Evolutionary conservation across 2,888 invertebrate genomes (phyloP).

Genomic region (Drosophila maculinotata): DNA sequence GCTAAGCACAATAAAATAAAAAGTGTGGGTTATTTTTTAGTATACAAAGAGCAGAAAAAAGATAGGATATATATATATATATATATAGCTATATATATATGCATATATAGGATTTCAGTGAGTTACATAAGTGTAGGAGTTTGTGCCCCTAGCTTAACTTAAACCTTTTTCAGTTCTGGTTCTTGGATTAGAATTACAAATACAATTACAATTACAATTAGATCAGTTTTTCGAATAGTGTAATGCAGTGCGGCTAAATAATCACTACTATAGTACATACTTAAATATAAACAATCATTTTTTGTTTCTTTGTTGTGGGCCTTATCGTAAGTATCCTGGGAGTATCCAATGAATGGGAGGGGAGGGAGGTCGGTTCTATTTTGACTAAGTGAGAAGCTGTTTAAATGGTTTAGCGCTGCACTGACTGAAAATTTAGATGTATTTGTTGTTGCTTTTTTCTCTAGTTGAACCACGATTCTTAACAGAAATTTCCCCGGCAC

Average conservation of each 20-base stretch:
- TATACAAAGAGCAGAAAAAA: slow-evolving; percentile 26
- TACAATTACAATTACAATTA: slow-evolving; percentile 30
- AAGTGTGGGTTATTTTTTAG: slow-evolving; percentile 20
- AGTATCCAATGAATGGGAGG: slow-evolving; percentile 1
- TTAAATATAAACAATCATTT: slow-evolving; percentile 36
- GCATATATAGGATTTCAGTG: slow-evolving; percentile 21
- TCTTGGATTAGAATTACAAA: slow-evolving; percentile 37
- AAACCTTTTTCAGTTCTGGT: slow-evolving; percentile 57
- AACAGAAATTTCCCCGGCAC: slow-evolving; percentile 26
- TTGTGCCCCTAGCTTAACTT: slow-evolving; percentile 34
- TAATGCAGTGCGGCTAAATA: slow-evolving; percentile 37
- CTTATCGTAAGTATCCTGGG: slow-evolving; percentile 26
- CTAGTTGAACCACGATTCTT: slow-evolving; percentile 2
- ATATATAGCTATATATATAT: background rate
- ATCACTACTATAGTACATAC: slow-evolving; percentile 38
- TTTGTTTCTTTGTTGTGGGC: slow-evolving; percentile 14
- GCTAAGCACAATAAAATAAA: slow-evolving; percentile 41
- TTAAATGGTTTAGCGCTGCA: slow-evolving; percentile 5
- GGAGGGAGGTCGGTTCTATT: background rate
- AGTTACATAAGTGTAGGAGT: slow-evolving; percentile 14
- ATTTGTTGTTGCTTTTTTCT: slow-evolving; percentile 2
- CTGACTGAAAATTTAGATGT: slow-evolving; percentile 22
- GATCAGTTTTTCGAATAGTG: slow-evolving; percentile 20
- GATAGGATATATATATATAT: background rate
- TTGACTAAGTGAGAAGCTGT: slow-evolving; percentile 30